Conservation (phyloP, 1,140 invertebrate species). For the Kradibia gibbosae region DNA sequence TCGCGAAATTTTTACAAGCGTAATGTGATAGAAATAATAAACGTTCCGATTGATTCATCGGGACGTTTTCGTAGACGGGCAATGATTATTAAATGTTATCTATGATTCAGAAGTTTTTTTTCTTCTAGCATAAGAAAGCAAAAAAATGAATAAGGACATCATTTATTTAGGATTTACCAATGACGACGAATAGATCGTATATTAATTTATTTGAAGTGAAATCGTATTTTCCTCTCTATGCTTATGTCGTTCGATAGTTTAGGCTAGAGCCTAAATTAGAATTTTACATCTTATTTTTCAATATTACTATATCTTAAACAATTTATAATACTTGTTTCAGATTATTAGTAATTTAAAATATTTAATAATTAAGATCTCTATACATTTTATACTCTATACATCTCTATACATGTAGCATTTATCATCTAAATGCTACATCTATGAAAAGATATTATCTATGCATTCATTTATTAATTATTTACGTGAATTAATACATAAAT, state of each 20-base stretch:
- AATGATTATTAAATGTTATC: slow-evolving; percentile 22
- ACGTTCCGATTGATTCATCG: slow-evolving; percentile 33
- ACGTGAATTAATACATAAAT: too few species aligned
- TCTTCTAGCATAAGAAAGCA: not conserved
- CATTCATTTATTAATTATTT: too few species aligned
- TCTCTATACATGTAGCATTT: too few species aligned
- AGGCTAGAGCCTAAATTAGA: slow-evolving; percentile 30
- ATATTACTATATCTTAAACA: not conserved
- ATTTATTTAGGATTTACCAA: slow-evolving; percentile 12
- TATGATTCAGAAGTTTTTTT: slow-evolving; percentile 11
- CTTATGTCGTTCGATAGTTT: slow-evolving; percentile 13
- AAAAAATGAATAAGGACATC: not conserved
- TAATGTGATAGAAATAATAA: slow-evolving; percentile 31
- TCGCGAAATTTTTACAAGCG: not conserved
- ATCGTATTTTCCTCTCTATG: not conserved
- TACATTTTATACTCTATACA: not conserved
- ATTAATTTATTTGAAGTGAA: not conserved
- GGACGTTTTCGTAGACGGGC: slow-evolving; percentile 26
- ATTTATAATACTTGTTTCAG: not conserved
- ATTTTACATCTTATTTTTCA: not conserved
- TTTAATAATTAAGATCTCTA: too few species aligned
- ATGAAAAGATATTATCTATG: too few species aligned
- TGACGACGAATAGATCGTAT: not conserved
- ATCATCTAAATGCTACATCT: not conserved
- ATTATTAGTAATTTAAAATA: not conserved